Evolutionary conservation across 2,888 invertebrate genomes (phyloP), one percentile per base, ranked within the genome.

Genomic region (Perdita meconis): DNA sequence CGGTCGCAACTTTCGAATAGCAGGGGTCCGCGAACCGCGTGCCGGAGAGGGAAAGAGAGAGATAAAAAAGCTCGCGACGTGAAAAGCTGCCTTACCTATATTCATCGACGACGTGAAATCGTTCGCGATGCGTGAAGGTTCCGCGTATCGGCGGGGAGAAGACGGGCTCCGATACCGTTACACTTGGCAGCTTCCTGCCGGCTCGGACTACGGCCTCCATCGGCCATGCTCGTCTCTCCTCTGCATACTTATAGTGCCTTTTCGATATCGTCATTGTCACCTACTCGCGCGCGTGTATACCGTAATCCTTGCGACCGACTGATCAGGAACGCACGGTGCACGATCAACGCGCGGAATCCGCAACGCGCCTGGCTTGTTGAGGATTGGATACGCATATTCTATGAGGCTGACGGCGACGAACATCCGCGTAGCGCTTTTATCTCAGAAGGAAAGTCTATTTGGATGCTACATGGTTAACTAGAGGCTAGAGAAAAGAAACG

Each of bases 111-210:
- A 84, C 69, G 85, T 69, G 77, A 86, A 84, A 87, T 83, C 80
- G 84, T 80, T 83, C 68, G 67, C 74, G 75, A 70, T 63, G 74
- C 70, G 81, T 63, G 64, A 67, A 75, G 57, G 64, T 71, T 71
- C 38, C 59, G 69, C 73, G 65, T 64, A 82, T 80, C 60, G 64
- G 67, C 76, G 50, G 64, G 75, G 83, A 82, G 81, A 75, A 82
- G 84, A 73, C 85, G 73, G 81, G 82, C 78, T 84, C 78, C 73
- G 81, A 81, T 91, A 89, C 91, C 90, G 91, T 91, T 91, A 91
- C 83, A 85, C 82, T 87, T 87, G 87, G 85, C 87, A 90, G 88
- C 86, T 90, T 90, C 91, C 89, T 90, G 90, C 86, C 87, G 74
- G 63, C 74, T 68, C 78, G 78, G 73, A 30, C 74, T 70, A 75